phyloP scores from a whole-genome alignment of 1,140 invertebrate genomes.

The Fopius arisanus region DNA sequence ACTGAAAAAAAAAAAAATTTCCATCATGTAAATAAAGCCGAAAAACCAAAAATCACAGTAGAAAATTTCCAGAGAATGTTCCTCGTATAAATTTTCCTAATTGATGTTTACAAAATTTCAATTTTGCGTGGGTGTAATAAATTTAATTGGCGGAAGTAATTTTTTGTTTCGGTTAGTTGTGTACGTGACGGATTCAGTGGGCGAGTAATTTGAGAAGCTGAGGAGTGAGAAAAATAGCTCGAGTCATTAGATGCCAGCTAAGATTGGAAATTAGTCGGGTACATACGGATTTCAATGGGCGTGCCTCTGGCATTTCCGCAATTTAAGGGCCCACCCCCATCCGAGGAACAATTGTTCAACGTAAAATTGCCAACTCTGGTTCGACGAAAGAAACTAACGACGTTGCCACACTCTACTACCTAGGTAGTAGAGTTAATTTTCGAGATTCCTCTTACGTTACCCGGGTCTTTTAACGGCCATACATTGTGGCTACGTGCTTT shows the following conservation, averaged over 20 bases:
- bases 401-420: background rate
- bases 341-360: background rate
- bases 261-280: background rate
- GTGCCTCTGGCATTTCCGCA: background rate
- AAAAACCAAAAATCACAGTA: too few species aligned
- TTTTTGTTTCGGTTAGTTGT: too few species aligned
- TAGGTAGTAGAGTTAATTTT: conserved; percentile 31
- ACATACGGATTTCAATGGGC: background rate
- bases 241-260: background rate
- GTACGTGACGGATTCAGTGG: too few species aligned
- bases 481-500: conserved; percentile 12
- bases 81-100: too few species aligned
- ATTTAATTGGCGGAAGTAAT: too few species aligned
- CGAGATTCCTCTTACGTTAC: conserved; percentile 24
- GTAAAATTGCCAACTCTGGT: conserved; percentile 7
- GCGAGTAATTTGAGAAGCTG: background rate
- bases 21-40: too few species aligned
- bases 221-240: background rate
- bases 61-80: too few species aligned
- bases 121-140: too few species aligned
- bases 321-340: conserved; percentile 2
- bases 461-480: conserved; percentile 8
- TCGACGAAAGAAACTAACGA: conserved; percentile 8
- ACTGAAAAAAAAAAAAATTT: too few species aligned
- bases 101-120: too few species aligned